These are phyloP conservation scores for Eulithis testata DNA, from an alignment of 2,888 invertebrate species.

Conservation along the genomic window DNA sequence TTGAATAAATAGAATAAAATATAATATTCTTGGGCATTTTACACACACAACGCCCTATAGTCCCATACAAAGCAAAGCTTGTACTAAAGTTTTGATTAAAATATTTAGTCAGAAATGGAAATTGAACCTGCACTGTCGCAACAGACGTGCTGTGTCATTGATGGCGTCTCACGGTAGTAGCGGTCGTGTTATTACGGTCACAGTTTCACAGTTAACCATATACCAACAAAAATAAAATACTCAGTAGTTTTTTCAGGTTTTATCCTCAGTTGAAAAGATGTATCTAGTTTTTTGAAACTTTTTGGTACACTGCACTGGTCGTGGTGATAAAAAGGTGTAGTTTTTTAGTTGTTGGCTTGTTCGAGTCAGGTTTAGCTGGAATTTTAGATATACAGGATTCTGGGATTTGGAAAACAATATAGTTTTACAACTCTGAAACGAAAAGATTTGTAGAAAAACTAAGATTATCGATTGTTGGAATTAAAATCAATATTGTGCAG, in stretches of 20 bases:
- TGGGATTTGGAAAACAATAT: not conserved
- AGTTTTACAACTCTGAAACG: not conserved
- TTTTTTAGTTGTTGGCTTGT: constrained; percentile 24
- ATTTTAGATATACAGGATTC: too few species aligned
- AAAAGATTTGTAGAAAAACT: not conserved
- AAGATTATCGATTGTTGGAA: too few species aligned
- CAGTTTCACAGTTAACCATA: not conserved
- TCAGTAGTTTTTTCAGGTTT: constrained; percentile 24
- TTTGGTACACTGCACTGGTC: constrained; percentile 25
- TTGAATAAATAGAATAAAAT: too few species aligned
- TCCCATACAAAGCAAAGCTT: too few species aligned
- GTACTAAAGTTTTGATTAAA: too few species aligned
- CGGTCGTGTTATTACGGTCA: not conserved
- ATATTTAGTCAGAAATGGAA: too few species aligned
- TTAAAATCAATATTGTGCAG: too few species aligned
- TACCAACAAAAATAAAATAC: constrained; percentile 7
- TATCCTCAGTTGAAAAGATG: constrained; percentile 35
- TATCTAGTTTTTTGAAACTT: constrained; percentile 34
- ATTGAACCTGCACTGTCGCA: too few species aligned
- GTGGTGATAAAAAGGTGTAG: constrained; percentile 20
- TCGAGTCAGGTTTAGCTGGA: constrained; percentile 7
- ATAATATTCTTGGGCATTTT: too few species aligned
- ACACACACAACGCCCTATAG: too few species aligned
- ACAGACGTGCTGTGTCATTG: not conserved
- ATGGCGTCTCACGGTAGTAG: not conserved